Evolutionary conservation across 2,888 invertebrate species (phyloP).

Genomic region (Chymomyza fuscimana): DNA sequence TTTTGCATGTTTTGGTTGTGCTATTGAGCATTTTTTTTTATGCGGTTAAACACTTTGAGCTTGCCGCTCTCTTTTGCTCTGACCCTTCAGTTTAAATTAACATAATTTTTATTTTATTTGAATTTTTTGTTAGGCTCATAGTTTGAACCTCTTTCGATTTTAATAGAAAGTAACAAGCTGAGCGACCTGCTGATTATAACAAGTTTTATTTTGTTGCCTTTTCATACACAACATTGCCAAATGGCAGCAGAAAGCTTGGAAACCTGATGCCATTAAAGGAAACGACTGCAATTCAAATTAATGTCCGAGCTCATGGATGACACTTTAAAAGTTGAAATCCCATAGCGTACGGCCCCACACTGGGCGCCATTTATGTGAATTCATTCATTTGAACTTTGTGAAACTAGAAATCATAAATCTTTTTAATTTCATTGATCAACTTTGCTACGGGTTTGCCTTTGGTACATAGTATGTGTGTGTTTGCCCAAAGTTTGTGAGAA

Average conservation of each 20-base stretch:
- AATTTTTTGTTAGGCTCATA: constrained; percentile 20
- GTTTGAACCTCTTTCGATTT: constrained; percentile 50
- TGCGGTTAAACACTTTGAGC: constrained; percentile 59
- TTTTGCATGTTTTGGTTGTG: constrained; percentile 32
- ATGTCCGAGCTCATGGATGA: constrained; percentile 49
- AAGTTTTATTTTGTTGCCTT: constrained; percentile 52
- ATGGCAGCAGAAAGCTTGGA: not conserved
- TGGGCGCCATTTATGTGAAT: constrained; percentile 15
- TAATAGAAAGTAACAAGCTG: constrained; percentile 62
- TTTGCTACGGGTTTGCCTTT: constrained; percentile 30
- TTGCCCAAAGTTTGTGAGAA: constrained; percentile 44
- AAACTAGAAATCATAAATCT: constrained; percentile 68
- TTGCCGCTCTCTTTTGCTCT: constrained; percentile 11
- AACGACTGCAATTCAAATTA: constrained; percentile 69
- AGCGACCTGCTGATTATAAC: constrained; percentile 55
- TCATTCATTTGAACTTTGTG: constrained; percentile 22
- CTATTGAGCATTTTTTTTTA: constrained; percentile 24
- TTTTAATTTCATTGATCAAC: constrained; percentile 74
- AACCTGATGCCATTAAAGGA: constrained; percentile 61
- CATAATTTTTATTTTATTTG: constrained; percentile 64
- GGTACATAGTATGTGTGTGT: constrained; percentile 1
- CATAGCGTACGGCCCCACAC: constrained; percentile 36
- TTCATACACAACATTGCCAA: constrained; percentile 26
- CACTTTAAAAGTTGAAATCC: constrained; percentile 57
- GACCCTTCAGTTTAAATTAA: constrained; percentile 64